phyloP scores from a whole-genome alignment of 1,140 invertebrate genomes.

The Chymomyza costata region DNA sequence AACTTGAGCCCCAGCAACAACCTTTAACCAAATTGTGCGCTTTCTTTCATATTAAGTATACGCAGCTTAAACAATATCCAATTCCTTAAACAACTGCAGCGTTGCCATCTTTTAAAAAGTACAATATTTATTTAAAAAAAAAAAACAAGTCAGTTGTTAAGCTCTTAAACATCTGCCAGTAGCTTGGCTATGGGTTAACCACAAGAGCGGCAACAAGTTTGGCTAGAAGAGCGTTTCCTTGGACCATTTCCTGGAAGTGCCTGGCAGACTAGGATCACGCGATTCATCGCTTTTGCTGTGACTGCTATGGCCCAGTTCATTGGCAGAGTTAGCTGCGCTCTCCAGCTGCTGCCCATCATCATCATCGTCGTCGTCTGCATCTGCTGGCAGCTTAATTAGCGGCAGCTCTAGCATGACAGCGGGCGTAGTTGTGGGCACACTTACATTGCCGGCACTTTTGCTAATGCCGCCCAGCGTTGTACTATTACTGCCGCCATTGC shows the following conservation, averaged over 20 bases:
- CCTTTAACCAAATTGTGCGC: conserved; percentile 25
- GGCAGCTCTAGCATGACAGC: conserved; percentile 73
- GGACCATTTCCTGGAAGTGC: conserved; percentile 71
- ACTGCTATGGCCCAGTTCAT: conserved; percentile 20
- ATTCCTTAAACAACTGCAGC: conserved; percentile 6
- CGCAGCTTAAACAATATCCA: conserved; percentile 20
- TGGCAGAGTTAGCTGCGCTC: neutral
- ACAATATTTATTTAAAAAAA: too few relatives aligned
- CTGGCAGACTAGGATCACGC: conserved; percentile 68
- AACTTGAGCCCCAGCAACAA: conserved; percentile 26
- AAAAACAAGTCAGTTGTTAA: conserved; percentile 64
- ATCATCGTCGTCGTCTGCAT: conserved; percentile 33
- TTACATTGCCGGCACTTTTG: conserved; percentile 57
- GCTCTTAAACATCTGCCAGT: conserved; percentile 48
- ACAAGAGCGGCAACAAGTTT: conserved; percentile 50
- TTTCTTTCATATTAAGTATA: conserved; percentile 1
- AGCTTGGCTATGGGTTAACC: conserved; percentile 43
- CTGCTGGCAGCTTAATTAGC: conserved; percentile 59
- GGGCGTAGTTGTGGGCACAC: conserved; percentile 30
- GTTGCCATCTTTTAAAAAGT: too few relatives aligned
- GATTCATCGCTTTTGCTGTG: conserved; percentile 24
- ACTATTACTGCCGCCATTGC: conserved; percentile 12
- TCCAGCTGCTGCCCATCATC: conserved; percentile 4
- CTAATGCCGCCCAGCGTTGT: conserved; percentile 21
- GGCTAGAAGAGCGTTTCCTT: conserved; percentile 75